A percentile compares a stretch with the other conserved stretches of the same genome.
Conservation (phyloP, 2,888 invertebrate genomes). For the Fragum sueziense region DNA sequence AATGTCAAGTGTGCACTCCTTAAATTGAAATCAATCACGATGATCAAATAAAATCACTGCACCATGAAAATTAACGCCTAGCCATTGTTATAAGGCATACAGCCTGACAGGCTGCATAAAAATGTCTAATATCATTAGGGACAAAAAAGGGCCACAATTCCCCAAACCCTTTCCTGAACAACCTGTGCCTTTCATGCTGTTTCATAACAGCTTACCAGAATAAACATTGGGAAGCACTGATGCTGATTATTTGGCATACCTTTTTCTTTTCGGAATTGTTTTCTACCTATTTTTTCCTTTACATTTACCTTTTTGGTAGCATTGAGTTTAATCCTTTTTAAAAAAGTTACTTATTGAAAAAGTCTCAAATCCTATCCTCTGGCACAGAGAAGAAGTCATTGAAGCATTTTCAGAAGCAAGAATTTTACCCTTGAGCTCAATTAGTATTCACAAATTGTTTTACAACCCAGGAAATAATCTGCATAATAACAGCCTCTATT, state of each 20-base stretch:
- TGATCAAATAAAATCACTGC: neutral
- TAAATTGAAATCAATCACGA: neutral
- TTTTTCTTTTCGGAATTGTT: too few species aligned
- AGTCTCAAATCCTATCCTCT: too few species aligned
- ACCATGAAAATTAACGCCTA: neutral
- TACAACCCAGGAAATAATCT: neutral
- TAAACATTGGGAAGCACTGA: too few species aligned
- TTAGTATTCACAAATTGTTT: neutral
- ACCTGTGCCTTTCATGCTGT: neutral
- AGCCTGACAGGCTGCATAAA: neutral
- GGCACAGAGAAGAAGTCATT: too few species aligned
- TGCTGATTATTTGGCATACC: too few species aligned
- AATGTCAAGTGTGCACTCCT: neutral
- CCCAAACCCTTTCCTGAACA: too few species aligned
- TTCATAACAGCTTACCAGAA: too few species aligned
- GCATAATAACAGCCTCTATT: too few species aligned
- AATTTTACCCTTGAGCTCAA: neutral
- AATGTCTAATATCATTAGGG: neutral
- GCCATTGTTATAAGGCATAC: neutral
- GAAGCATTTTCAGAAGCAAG: neutral
- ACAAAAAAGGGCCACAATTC: neutral
- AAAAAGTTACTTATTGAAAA: too few species aligned
- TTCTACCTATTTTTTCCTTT: too few species aligned
- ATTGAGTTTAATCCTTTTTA: too few species aligned
- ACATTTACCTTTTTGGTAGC: too few species aligned